Conservation (phyloP, 2,797 vertebrate genomes). For the Manis crassicaudata region DNA sequence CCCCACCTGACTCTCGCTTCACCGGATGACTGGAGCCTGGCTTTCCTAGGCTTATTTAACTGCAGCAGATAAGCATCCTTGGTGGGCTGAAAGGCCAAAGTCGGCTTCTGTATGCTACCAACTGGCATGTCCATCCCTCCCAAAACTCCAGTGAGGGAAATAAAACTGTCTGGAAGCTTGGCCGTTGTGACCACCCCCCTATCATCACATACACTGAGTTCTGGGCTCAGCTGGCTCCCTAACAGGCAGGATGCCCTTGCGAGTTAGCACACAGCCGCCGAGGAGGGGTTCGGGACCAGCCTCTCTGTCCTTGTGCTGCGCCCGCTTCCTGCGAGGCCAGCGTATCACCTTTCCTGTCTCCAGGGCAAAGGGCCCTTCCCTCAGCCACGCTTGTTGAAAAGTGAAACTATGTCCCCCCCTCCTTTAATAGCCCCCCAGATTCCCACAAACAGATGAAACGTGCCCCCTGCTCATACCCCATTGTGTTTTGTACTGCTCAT, state of each 20-base stretch:
- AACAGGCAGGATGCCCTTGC: not conserved
- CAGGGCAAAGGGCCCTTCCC: not conserved
- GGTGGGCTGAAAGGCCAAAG: not conserved
- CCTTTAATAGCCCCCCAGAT: not conserved
- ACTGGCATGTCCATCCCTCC: not conserved
- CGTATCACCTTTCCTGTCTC: not conserved
- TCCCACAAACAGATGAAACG: not conserved
- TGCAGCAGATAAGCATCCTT: not conserved
- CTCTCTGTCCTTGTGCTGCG: not conserved
- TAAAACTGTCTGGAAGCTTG: not conserved
- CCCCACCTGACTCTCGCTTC: not conserved
- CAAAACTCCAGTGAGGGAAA: not conserved
- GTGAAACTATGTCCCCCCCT: not conserved
- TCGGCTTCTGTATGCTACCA: not conserved
- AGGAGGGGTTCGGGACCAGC: not conserved
- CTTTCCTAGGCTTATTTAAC: not conserved
- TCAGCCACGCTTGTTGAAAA: not conserved
- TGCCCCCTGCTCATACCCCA: not conserved
- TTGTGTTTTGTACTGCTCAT: not conserved
- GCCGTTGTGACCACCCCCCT: not conserved
- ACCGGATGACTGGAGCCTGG: not conserved
- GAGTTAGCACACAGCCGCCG: not conserved
- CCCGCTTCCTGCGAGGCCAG: not conserved
- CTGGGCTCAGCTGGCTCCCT: not conserved
- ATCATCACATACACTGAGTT: not conserved